phyloP scores from a whole-genome alignment of 1,140 invertebrate species.

The Drosophila truncata region DNA sequence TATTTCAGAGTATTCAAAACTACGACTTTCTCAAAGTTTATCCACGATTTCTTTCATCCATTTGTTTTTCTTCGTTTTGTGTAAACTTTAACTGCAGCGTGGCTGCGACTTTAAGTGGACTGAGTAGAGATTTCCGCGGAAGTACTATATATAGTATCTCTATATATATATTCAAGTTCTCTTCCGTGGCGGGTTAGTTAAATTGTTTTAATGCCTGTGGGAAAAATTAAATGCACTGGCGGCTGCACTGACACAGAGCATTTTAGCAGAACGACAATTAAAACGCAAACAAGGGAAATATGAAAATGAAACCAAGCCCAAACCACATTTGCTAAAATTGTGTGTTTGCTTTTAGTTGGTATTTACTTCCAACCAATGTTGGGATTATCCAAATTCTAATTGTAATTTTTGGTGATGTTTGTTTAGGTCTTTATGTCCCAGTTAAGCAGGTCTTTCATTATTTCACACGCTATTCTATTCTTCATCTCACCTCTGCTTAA shows the following conservation, averaged over 20 bases:
- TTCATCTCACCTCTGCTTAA: background rate
- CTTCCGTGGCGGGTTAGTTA: constrained; percentile 31
- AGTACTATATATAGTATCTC: background rate
- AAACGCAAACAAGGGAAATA: constrained; percentile 33
- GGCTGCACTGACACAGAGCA: constrained; percentile 25
- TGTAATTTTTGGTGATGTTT: background rate
- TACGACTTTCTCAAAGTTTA: background rate
- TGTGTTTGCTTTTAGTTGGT: constrained; percentile 1
- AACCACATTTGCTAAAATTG: background rate
- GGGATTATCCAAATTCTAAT: constrained; percentile 3
- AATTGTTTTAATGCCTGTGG: constrained; percentile 61
- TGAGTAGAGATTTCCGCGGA: background rate
- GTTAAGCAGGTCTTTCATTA: constrained; percentile 1
- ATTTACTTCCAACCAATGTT: background rate
- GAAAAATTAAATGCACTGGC: constrained; percentile 54
- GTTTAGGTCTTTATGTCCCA: background rate
- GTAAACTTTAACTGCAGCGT: constrained; percentile 31
- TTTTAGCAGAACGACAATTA: constrained; percentile 37
- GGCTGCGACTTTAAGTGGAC: constrained; percentile 33
- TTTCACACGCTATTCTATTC: constrained; percentile 13
- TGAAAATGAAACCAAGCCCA: background rate
- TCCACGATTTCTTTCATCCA: background rate
- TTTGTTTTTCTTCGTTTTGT: constrained; percentile 34
- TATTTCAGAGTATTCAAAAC: background rate
- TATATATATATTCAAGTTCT: constrained; percentile 4